Percentiles rank a stretch among this genome's conserved stretches.
Conservation (phyloP, 2,797 vertebrate species). For the Pseudochirops cupreus region DNA sequence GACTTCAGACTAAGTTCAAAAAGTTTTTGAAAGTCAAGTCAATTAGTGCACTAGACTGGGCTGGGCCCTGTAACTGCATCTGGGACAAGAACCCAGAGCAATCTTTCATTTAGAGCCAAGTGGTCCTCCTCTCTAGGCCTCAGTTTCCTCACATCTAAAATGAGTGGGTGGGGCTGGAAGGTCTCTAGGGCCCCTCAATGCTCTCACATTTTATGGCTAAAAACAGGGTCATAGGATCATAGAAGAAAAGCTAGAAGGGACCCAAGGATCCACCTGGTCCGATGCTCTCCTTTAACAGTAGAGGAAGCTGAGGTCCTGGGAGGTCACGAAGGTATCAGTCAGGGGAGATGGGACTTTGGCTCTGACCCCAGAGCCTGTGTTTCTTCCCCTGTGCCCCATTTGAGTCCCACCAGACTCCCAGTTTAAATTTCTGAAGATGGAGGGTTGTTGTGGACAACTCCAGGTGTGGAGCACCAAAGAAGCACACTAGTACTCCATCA, state of each 20-base stretch:
- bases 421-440: not conserved
- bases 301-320: not conserved
- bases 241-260: not conserved
- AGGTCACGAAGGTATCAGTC: not conserved
- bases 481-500: too few relatives aligned
- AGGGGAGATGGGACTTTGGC: not conserved
- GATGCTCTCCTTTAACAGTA: not conserved
- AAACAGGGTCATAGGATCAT: not conserved
- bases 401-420: not conserved
- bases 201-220: not conserved
- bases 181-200: not conserved
- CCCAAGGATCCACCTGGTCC: not conserved
- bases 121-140: not conserved
- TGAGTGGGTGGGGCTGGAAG: not conserved
- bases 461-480: too few relatives aligned
- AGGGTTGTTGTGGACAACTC: not conserved
- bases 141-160: not conserved
- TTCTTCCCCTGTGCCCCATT: not conserved
- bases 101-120: too few relatives aligned
- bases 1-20: not conserved
- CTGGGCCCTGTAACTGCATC: not conserved
- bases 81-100: not conserved
- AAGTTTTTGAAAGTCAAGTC: not conserved
- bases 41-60: not conserved
- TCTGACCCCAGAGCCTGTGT: not conserved